Base-by-base conservation (phyloP, 2,888 invertebrate genomes). In the Myopa tessellatipennis region DNA sequence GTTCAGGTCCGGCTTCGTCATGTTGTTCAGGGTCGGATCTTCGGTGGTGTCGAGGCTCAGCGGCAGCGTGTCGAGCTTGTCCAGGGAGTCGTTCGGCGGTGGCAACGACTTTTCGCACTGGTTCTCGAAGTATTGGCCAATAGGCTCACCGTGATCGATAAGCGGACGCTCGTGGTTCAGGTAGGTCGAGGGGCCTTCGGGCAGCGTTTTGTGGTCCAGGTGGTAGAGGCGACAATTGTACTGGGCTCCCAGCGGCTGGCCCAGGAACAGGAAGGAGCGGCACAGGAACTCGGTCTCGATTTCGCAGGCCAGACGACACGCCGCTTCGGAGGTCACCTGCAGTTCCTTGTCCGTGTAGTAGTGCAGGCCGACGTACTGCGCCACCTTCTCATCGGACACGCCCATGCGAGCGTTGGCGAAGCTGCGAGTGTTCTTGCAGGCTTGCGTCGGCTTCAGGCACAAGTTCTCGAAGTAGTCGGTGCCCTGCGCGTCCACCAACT, bases 141-240 rank as follows among this genome's bases (percentile, higher is more conserved):
- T 94, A 16, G 96, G 93, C 86, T 96, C 96, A 10, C 97, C 97
- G 82, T 96, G 96, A 87, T 97, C 97, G 82, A 97, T 94, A 58
- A 97, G 91, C 0, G 97, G 97, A 81, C 97, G 91, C 85, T 97
- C 97, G 4, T 95, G 96, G 85, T 96, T 96, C 81, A 96, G 90
- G 87, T 96, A 98, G 6, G 97, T 96, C 67, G 96, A 96, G 0
- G 97, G 96, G 60, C 97, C 97, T 85, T 97, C 97, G 0, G 97
- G 97, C 74, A 97, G 90, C 0, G 96, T 96, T 90, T 95, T 95
- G 89, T 97, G 97, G 88, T 97, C 97, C 87, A 97, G 91, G 86
- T 98, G 97, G 91, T 96, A 97, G 55, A 97, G 91, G 80, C 96
- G 94, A 89, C 97, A 98, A 90, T 97, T 97, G 91, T 96, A 96